Percentiles rank a stretch among this genome's conserved stretches.
Conservation (phyloP, 92 coral and sea anemone genomes). For the Porites evermanni region DNA sequence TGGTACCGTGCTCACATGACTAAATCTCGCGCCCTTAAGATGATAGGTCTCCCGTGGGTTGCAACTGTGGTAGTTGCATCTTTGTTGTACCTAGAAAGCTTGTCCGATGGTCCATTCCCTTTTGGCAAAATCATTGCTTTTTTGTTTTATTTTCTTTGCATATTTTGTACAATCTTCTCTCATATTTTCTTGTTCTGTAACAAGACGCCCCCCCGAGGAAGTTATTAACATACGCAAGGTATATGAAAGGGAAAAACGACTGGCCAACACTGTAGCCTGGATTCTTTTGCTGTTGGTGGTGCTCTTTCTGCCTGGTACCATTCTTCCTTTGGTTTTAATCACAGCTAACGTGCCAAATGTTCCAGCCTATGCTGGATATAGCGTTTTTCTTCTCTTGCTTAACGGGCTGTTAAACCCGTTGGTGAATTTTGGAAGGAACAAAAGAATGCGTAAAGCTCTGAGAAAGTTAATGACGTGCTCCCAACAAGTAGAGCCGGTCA, state of each 20-base stretch:
- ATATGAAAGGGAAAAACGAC: conserved; percentile 1
- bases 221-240: background rate
- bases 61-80: background rate
- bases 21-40: background rate
- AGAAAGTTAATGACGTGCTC: background rate
- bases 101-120: background rate
- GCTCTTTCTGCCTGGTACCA: conserved; percentile 5
- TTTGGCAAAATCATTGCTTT: background rate
- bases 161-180: background rate
- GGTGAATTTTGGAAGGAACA: conserved; percentile 11
- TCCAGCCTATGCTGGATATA: too few species aligned
- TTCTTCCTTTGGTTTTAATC: background rate
- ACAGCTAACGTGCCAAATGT: background rate
- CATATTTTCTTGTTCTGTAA: background rate
- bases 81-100: background rate
- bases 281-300: background rate
- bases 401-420: conserved; percentile 15
- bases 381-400: background rate
- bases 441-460: conserved; percentile 1
- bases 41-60: background rate
- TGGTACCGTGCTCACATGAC: background rate
- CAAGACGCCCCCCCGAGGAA: background rate
- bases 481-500: background rate
- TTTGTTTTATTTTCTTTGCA: conserved; percentile 1
- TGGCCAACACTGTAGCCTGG: background rate